phyloP scores from a whole-genome alignment of 2,113 vertebrate genomes.

The Prochilodus magdalenae region DNA sequence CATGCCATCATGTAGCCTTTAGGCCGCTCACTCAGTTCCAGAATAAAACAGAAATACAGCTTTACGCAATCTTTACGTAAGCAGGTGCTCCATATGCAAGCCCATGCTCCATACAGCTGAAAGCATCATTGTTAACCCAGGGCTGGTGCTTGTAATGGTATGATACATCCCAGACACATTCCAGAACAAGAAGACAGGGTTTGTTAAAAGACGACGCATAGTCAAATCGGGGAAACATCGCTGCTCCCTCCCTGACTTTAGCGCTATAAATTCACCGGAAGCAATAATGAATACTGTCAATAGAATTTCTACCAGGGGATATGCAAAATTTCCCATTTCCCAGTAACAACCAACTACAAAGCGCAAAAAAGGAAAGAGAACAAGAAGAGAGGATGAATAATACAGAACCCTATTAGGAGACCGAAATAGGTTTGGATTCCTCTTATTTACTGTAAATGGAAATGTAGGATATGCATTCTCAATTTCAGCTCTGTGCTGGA shows the following conservation, averaged over 20 bases:
- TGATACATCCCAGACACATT: slow-evolving; percentile 24
- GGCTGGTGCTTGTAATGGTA: slow-evolving; percentile 21
- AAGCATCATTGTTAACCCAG: background rate
- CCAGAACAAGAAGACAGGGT: slow-evolving; percentile 40
- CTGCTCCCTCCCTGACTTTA: slow-evolving; percentile 11
- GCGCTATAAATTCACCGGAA: slow-evolving; percentile 30
- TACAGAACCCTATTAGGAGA: background rate
- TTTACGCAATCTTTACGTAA: background rate
- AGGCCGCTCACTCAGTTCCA: background rate
- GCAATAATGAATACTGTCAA: slow-evolving; percentile 22
- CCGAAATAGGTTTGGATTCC: background rate
- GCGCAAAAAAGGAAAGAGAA: background rate
- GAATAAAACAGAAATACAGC: too few species aligned
- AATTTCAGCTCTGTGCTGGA: background rate
- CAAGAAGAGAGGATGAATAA: slow-evolving; percentile 1
- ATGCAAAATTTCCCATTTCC: slow-evolving; percentile 37
- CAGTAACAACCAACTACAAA: slow-evolving; percentile 24
- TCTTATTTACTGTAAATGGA: slow-evolving; percentile 18
- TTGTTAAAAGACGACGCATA: slow-evolving; percentile 49
- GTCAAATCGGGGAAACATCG: slow-evolving; percentile 1
- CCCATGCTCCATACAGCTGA: background rate
- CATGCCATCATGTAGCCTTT: background rate
- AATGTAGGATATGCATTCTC: slow-evolving; percentile 15
- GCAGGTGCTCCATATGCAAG: background rate
- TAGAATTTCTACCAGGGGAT: slow-evolving; percentile 44